Base-by-base conservation (phyloP, 2,113 vertebrate species). In the human region DNA sequence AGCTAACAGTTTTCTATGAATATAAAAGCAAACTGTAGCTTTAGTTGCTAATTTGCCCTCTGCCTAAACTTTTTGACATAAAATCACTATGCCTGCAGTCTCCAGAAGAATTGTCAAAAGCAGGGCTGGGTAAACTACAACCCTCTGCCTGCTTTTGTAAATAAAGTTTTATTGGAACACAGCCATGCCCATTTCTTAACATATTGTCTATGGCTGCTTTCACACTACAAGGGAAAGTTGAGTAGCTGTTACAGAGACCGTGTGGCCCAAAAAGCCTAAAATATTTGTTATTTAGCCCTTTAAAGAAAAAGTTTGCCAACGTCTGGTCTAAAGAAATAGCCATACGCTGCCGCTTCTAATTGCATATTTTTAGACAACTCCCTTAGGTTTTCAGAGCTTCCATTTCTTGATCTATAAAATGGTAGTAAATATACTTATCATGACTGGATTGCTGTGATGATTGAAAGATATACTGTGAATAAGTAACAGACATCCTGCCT, bases 1-100 rank as follows among this genome's bases (percentile, higher is more conserved):
- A 95, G 76, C 35, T 84, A 64, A 73, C 83, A 68, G 72, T 88
- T 81, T 90, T 83, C 83, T 89, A 27, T 87, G 59, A 97, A 75
- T 86, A 30, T 30, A 87, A 40, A 93, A 96, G 55, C n/a, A 68
- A 89, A 82, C 32, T 85, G 2, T 95, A 78, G 23, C 79, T 78
- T 84, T 97, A 91, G 35, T 48, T 92, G 75, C 73, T 82, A 43
- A 27, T 55, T 94, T 92, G 35, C 23, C 30, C 35, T 88, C 48
- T 75, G 55, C 10, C 61, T 83, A 83, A 94, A 76, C 20, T 89
- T 95, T 96, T 75, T 93, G 52, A 70, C 57, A 89, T 43, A 89
- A 94, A 75, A 78, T 89, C 30, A 38, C 16, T 27, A 70, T 90
- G 13, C 84, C 73, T 79, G 7, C 52, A 75, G 38, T 45, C 89